Conservation (phyloP, 37 sponge, comb jelly and placozoan genomes). For the Tethya wilhelma region DNA sequence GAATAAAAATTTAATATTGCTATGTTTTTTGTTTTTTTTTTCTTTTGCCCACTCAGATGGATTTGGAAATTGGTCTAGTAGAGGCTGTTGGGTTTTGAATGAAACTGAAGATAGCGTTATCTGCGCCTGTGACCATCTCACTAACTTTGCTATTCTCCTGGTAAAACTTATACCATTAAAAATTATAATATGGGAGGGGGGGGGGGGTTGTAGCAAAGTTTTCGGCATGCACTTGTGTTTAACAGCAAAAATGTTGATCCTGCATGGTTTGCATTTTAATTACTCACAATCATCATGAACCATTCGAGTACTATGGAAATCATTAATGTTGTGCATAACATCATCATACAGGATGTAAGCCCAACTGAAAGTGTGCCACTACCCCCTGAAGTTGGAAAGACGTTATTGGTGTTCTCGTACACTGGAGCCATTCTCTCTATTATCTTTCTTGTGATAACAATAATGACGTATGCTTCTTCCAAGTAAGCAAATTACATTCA, state of each 20-base stretch:
- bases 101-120: constrained; percentile 5
- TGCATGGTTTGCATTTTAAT: no score
- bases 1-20: background rate
- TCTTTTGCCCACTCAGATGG: no score
- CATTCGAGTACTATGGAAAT: no score
- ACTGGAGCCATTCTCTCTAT: constrained; percentile 13
- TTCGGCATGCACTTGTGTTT: no score
- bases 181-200: no score
- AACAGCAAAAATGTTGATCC: no score
- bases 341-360: constrained; percentile 30
- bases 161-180: no score
- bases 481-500: no score
- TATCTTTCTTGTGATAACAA: constrained; percentile 2
- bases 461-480: background rate
- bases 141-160: constrained; percentile 31
- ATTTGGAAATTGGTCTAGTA: constrained; percentile 46
- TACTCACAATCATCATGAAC: no score
- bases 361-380: background rate
- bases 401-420: background rate
- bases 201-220: no score
- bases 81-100: constrained; percentile 1
- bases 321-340: no score
- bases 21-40: no score
- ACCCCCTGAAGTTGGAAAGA: background rate
- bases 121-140: constrained; percentile 49